These are phyloP conservation scores for Brachionus paranguensis DNA, from an alignment of 1,140 invertebrate species.

Conservation along the genomic window DNA sequence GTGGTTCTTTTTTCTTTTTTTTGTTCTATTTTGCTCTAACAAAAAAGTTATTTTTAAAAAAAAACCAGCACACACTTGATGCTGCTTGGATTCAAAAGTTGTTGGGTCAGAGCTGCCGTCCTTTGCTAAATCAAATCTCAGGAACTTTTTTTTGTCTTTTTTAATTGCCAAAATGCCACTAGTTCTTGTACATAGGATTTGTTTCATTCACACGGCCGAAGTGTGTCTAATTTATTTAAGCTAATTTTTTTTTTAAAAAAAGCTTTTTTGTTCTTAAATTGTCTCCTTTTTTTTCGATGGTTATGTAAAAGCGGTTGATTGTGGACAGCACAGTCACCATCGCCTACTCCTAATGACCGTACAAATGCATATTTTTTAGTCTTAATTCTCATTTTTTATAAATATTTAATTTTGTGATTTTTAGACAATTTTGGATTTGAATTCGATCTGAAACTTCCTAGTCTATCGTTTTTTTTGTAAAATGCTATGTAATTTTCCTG, in stretches of 20 bases:
- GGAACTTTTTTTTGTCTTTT: conserved; percentile 3
- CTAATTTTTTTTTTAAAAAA: conserved; percentile 24
- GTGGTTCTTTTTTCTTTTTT: neutral
- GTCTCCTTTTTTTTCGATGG: neutral
- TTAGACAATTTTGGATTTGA: neutral
- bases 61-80: conserved; percentile 3
- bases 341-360: neutral
- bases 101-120: conserved; percentile 33
- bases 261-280: conserved; percentile 17
- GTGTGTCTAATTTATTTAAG: conserved; percentile 16
- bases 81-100: conserved; percentile 30
- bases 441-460: neutral
- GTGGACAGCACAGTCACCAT: neutral
- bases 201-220: neutral
- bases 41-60: conserved; percentile 37
- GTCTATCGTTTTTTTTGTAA: neutral
- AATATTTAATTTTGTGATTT: neutral
- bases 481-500: neutral
- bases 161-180: neutral
- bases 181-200: conserved; percentile 25
- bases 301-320: neutral
- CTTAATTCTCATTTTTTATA: conserved; percentile 2
- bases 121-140: conserved; percentile 10
- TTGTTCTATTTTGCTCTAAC: neutral
- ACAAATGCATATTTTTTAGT: neutral